Evolutionary conservation across 92 coral and sea anemone genomes (phyloP).

Genomic region (Chrysogorgia sp.): DNA sequence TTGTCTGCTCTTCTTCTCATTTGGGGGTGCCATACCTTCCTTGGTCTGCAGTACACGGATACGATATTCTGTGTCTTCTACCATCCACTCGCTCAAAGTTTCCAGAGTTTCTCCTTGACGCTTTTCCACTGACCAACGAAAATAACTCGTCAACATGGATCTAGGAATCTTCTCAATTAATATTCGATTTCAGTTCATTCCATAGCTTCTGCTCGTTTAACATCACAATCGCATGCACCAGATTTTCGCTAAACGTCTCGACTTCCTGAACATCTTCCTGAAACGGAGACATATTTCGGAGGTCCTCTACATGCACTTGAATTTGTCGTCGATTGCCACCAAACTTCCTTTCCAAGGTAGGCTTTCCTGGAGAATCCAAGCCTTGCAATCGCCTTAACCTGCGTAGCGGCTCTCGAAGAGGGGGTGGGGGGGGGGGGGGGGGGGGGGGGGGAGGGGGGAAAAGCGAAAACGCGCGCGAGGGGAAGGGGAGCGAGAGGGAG

Average conservation of each 20-base stretch:
- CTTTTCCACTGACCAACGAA: slow-evolving; percentile 26
- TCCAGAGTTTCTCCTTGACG: slow-evolving; percentile 20
- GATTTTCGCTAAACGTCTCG: slow-evolving; percentile 41
- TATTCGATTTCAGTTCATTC: slow-evolving; percentile 34
- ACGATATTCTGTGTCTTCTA: slow-evolving; percentile 45
- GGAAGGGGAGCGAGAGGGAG: too few species aligned
- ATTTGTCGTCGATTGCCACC: slow-evolving; percentile 27
- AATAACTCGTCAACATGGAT: slow-evolving; percentile 43
- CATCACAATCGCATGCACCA: slow-evolving; percentile 24
- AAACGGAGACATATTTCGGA: not conserved
- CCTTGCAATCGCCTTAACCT: too few species aligned
- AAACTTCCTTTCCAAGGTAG: slow-evolving; percentile 31
- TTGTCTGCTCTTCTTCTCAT: slow-evolving; percentile 7
- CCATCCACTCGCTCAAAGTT: slow-evolving; percentile 44
- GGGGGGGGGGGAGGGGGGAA: too few species aligned
- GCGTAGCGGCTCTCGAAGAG: too few species aligned
- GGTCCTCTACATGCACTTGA: slow-evolving; percentile 7
- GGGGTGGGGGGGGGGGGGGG: too few species aligned
- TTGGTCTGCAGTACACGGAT: slow-evolving; percentile 22
- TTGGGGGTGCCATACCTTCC: not conserved
- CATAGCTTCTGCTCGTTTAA: slow-evolving; percentile 20
- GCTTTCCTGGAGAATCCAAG: too few species aligned
- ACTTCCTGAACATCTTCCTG: slow-evolving; percentile 16
- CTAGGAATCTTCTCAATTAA: slow-evolving; percentile 44
- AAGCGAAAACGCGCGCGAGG: too few species aligned